Base-by-base conservation (phyloP, 2,888 invertebrate genomes). In the Campoplex nolae region DNA sequence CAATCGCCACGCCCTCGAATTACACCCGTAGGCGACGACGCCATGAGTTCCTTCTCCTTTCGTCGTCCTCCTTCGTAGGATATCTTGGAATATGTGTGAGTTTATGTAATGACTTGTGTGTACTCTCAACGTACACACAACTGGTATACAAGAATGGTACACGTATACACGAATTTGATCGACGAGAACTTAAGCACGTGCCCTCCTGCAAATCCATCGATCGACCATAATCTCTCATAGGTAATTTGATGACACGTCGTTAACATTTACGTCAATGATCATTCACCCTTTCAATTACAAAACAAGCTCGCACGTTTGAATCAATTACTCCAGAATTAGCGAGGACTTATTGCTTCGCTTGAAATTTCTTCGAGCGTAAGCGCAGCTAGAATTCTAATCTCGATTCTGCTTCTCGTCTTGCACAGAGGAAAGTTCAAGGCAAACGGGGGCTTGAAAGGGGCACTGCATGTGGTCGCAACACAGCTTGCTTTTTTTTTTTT, bases 1-100 rank as follows among this genome's bases (percentile, higher is more conserved):
- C 87, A 79, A 71, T 80, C 81, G 84, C 88, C 88, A 88, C 88
- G 88, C 88, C 88, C 79, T 85, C 87, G 85, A 88, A 88, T 87
- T 87, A 88, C 87, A 84, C 85, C 87, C 85, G 85, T 73, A 79
- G 87, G 87, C 87, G 73, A 85, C 85, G 82, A 73, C 81, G 79
- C 68, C 71, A 62, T 71, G 62, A 80, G 71, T 76, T 76, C 58
- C 84, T 81, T 79, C 70, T 82, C 68, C 76, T 74, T 62, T 77
- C 82, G 56, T 70, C 73, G 62, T 75, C 71, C 65, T 78, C 76
- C 70, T 70, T 70, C 51, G 51, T 58, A 51, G 74, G 28, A 42
- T 56, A n/a, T 68, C 23, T 23, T 38, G 28, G 13, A 56, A 68
- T 68, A 68, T 68, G 76, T 68, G 77, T 51, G 74, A 51, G 67